Evolutionary conservation across 2,797 vertebrate species (phyloP).

Genomic region (Cheracebus regulus): DNA sequence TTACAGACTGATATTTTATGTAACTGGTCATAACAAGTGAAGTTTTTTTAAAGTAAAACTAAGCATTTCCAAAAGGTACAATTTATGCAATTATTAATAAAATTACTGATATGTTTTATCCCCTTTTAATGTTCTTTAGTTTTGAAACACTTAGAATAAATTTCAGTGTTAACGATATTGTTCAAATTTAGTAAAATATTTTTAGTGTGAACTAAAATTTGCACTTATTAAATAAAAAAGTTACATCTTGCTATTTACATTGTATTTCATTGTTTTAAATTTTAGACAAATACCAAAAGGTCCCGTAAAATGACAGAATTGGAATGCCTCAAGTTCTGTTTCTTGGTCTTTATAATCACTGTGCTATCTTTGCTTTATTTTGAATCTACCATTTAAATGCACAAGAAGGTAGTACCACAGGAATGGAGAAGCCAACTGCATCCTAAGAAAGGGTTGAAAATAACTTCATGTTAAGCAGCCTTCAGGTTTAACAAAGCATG

Average conservation of each 20-base stretch:
- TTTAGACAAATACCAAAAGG: neutral
- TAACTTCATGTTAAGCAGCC: neutral
- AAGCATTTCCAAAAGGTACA: neutral
- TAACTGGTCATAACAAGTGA: neutral
- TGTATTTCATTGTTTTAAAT: neutral
- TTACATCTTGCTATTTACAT: neutral
- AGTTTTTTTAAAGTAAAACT: neutral
- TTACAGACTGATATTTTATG: conserved; percentile 5
- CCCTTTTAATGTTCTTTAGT: neutral
- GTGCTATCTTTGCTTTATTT: neutral
- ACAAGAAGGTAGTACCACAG: neutral
- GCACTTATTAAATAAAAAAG: neutral
- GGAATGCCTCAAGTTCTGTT: neutral
- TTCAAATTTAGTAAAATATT: conserved; percentile 40
- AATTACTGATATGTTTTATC: conserved; percentile 4
- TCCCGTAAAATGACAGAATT: neutral
- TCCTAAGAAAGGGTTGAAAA: neutral
- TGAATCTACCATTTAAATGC: neutral
- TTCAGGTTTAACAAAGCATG: neutral
- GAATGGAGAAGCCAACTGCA: neutral
- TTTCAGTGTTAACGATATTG: neutral
- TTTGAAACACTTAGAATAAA: conserved; percentile 40
- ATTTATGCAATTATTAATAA: neutral
- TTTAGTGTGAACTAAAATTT: conserved; percentile 38
- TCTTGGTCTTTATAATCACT: neutral